These are phyloP conservation scores for Trissolcus japonicus DNA, from an alignment of 2,888 invertebrate genomes.

Conservation along the genomic window DNA sequence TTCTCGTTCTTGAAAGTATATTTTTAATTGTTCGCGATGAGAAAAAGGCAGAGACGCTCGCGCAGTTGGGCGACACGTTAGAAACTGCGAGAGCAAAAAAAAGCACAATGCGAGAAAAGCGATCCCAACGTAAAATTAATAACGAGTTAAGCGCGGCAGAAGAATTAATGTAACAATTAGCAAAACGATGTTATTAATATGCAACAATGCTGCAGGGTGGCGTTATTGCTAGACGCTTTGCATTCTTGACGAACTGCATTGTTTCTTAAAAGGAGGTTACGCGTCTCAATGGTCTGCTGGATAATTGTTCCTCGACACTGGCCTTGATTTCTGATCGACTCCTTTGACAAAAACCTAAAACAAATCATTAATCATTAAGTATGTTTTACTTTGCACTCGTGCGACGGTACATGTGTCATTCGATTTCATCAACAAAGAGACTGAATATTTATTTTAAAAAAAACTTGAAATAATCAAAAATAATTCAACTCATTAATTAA, in stretches of 20 bases:
- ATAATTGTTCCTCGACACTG: constrained; percentile 45
- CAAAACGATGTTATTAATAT: constrained; percentile 40
- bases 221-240: constrained; percentile 16
- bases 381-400: too few relatives aligned
- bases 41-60: too few relatives aligned
- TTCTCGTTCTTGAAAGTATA: too few relatives aligned
- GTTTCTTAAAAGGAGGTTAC: constrained; percentile 47
- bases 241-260: constrained; percentile 38
- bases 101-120: constrained; percentile 7
- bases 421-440: too few relatives aligned
- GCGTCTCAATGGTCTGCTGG: constrained; percentile 45
- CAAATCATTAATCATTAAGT: constrained; percentile 6
- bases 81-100: too few relatives aligned
- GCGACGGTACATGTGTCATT: too few relatives aligned
- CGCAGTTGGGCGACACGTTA: too few relatives aligned
- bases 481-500: too few relatives aligned
- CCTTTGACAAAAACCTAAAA: constrained; percentile 27
- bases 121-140: constrained; percentile 28
- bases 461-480: too few relatives aligned
- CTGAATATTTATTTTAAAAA: too few relatives aligned
- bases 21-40: too few relatives aligned
- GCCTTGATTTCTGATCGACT: constrained; percentile 42
- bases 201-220: constrained; percentile 35
- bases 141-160: constrained; percentile 12
- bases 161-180: constrained; percentile 41